Evolutionary conservation across 2,113 vertebrate species (phyloP), one percentile per base, ranked within the genome.

Genomic region (Lagopus leucura): DNA sequence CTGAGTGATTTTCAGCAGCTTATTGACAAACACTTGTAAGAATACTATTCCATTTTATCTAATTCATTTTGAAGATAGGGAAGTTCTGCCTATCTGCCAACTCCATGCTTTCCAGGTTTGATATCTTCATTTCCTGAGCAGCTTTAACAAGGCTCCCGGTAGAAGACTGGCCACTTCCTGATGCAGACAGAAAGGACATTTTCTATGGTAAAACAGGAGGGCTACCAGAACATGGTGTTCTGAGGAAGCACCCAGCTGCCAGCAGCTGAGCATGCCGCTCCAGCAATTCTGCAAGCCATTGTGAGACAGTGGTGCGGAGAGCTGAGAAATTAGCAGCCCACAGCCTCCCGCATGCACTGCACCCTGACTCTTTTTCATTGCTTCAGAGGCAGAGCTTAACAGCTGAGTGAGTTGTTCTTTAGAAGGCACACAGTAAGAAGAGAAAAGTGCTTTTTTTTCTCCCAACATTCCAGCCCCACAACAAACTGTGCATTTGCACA

Each of bases 401-500:
- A 78, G 80, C 22, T 19, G 50, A 73, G 72, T 2, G 13, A 72
- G 38, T 60, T 63, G 17, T 34, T 71, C 45, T 52, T 50, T 25
- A 82, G 36, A 36, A 61, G 9, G 25, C 24, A 61, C 2, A 4
- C 34, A 52, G 43, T 3, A 70, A 65, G 42, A 88, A 55, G 27
- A 13, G 20, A 88, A 74, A 90, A 34, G 3, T 38, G 7, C 57
- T 76, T 80, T 36, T 61, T 42, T 22, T 32, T 19, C 2, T 7
- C 13, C 17, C 15, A 43, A 5, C 47, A 32, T n/a, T 61, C 47
- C 40, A 30, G 36, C 25, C 38, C 34, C 1, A 0, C 24, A 78
- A 42, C 10, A 10, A 42, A 92, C 28, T 0, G 3, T 0, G 0
- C 40, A 30, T 8, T 16, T 19, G 34, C 0, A 0, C 55, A 40